Conservation (phyloP, 2,113 vertebrate genomes). For the Dasyurus viverrinus region DNA sequence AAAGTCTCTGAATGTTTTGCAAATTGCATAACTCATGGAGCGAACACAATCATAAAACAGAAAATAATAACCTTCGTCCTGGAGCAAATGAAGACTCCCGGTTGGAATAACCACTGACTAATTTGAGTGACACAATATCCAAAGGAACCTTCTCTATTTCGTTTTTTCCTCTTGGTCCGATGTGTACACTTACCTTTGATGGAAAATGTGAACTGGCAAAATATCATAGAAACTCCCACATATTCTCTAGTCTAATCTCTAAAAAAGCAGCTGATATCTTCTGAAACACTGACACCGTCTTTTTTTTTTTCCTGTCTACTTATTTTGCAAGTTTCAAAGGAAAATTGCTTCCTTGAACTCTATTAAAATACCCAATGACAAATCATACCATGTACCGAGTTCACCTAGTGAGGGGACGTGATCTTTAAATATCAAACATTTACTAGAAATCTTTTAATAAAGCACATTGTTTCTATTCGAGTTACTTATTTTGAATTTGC, state of each 20-base stretch:
- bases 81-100: constrained; percentile 60
- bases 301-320: not conserved
- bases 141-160: not conserved
- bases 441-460: constrained; percentile 41
- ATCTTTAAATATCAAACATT: constrained; percentile 28
- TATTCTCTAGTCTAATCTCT: constrained; percentile 54
- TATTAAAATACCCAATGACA: constrained; percentile 55
- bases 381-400: constrained; percentile 18
- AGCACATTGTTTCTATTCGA: constrained; percentile 47
- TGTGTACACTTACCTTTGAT: constrained; percentile 52
- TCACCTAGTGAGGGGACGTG: constrained; percentile 26
- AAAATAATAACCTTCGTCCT: constrained; percentile 63
- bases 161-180: not conserved
- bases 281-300: constrained; percentile 45
- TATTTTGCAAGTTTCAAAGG: constrained; percentile 58
- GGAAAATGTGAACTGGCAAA: constrained; percentile 48
- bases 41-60: constrained; percentile 70
- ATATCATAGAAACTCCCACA: constrained; percentile 50
- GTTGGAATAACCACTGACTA: constrained; percentile 62
- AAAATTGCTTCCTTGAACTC: constrained; percentile 37
- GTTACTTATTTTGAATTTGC: constrained; percentile 35
- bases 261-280: constrained; percentile 45
- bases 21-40: constrained; percentile 47
- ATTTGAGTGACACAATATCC: constrained; percentile 39
- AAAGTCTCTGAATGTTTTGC: constrained; percentile 63